These are phyloP conservation scores for Phoenicopterus ruber DNA, from an alignment of 2,113 vertebrate species.

Conservation along the genomic window DNA sequence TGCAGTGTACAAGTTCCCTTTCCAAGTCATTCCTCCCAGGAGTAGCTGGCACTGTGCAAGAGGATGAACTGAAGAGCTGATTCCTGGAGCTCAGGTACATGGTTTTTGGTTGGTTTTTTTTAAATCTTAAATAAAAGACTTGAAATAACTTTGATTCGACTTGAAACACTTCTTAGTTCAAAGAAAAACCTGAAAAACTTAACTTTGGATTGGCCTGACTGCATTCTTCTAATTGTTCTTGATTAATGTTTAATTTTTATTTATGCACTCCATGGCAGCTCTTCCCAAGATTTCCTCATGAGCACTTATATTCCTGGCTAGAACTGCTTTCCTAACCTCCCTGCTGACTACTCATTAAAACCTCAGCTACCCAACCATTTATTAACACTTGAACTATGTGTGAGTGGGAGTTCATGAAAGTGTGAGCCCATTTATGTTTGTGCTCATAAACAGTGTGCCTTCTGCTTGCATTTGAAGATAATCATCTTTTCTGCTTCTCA, in stretches of 20 bases:
- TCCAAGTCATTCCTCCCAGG: neutral
- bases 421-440: neutral
- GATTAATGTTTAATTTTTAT: neutral
- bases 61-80: neutral
- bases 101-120: no score
- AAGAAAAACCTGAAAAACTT: neutral
- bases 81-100: neutral
- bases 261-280: neutral
- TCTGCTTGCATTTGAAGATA: neutral
- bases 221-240: neutral
- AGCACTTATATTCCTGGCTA: neutral
- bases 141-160: neutral
- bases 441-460: neutral
- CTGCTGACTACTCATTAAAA: slow-evolving; percentile 18
- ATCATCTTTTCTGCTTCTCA: neutral
- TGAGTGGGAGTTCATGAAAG: neutral
- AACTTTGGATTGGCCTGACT: neutral
- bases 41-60: neutral
- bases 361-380: neutral
- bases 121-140: neutral
- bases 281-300: neutral
- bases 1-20: neutral
- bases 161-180: neutral
- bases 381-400: neutral
- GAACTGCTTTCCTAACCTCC: neutral